Evolutionary conservation across 1,140 invertebrate genomes (phyloP).

Genomic region (Drosophila guanche): DNA sequence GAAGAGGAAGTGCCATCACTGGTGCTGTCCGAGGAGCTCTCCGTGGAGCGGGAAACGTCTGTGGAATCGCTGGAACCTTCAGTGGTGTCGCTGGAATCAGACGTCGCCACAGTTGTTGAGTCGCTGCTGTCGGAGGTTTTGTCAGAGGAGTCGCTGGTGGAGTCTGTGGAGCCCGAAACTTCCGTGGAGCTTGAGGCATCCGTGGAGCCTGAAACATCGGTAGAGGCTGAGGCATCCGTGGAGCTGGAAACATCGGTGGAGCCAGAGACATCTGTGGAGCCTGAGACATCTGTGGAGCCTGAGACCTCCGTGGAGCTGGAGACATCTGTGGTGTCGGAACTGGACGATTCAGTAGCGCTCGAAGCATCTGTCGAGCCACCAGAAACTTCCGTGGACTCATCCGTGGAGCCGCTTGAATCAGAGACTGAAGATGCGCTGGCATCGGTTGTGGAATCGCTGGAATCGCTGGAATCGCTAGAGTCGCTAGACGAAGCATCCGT

Average conservation of each 20-base stretch:
- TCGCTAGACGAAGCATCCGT: slow-evolving; percentile 19
- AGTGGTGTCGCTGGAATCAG: slow-evolving; percentile 22
- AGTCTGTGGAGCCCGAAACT: slow-evolving; percentile 33
- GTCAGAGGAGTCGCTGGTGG: slow-evolving; percentile 36
- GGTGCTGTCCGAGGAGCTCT: slow-evolving; percentile 43
- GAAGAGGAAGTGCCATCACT: slow-evolving; percentile 38
- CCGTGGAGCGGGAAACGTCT: slow-evolving; percentile 41
- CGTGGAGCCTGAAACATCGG: slow-evolving; percentile 28
- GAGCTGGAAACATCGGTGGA: slow-evolving; percentile 13
- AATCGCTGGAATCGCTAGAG: slow-evolving; percentile 40
- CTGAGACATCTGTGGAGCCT: slow-evolving; percentile 23
- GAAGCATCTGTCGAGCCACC: slow-evolving; percentile 51
- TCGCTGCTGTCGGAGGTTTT: slow-evolving; percentile 34
- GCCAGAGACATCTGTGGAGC: slow-evolving; percentile 12
- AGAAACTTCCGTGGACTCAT: slow-evolving; percentile 34
- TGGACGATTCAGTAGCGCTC: slow-evolving; percentile 17
- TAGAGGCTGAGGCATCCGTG: slow-evolving; percentile 37
- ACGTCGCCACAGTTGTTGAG: slow-evolving; percentile 28
- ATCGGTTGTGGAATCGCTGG: slow-evolving; percentile 31
- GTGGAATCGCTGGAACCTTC: slow-evolving; percentile 22
- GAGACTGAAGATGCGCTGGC: slow-evolving; percentile 1
- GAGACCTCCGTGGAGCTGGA: slow-evolving; percentile 25
- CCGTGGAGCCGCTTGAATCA: slow-evolving; percentile 26
- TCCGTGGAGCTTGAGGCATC: slow-evolving; percentile 20
- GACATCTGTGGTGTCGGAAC: slow-evolving; percentile 15